Conservation (phyloP, 2,797 vertebrate genomes). For the Dipus sagitta region DNA sequence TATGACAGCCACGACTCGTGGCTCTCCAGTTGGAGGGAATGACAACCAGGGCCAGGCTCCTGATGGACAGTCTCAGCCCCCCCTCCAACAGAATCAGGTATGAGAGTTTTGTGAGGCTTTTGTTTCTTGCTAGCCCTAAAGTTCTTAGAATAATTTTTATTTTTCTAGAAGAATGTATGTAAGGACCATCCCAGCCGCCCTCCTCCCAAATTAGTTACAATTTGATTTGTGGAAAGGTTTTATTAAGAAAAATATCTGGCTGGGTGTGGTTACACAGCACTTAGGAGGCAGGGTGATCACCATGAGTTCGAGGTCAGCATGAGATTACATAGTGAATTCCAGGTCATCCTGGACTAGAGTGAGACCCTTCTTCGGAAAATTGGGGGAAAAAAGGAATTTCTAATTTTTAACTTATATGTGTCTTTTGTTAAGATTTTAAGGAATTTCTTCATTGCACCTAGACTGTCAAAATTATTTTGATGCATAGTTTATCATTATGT, state of each 20-base stretch:
- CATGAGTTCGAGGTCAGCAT: no score
- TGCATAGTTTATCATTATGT: background rate
- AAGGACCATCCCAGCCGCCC: background rate
- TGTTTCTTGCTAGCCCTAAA: conserved; percentile 52
- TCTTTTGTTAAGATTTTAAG: background rate
- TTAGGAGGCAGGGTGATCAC: no score
- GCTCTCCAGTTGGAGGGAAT: conserved; percentile 99
- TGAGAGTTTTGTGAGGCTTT: background rate
- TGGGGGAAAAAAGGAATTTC: background rate
- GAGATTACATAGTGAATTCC: no score
- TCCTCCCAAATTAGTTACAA: background rate
- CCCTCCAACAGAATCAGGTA: conserved; percentile 99
- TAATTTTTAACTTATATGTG: background rate
- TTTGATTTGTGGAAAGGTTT: conserved; percentile 10
- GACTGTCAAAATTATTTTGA: conserved; percentile 29
- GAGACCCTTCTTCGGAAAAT: no score
- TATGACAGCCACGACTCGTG: conserved; percentile 99
- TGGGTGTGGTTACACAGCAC: no score
- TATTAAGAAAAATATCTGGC: background rate
- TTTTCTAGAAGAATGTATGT: conserved; percentile 21
- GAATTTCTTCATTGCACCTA: conserved; percentile 35
- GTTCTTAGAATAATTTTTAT: background rate
- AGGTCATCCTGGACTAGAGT: no score
- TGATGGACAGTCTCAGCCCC: conserved; percentile 99
- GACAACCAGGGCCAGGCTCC: conserved; percentile 99